Base-by-base conservation (phyloP, 2,113 vertebrate genomes). In the Speoplatyrhinus poulsoni region DNA sequence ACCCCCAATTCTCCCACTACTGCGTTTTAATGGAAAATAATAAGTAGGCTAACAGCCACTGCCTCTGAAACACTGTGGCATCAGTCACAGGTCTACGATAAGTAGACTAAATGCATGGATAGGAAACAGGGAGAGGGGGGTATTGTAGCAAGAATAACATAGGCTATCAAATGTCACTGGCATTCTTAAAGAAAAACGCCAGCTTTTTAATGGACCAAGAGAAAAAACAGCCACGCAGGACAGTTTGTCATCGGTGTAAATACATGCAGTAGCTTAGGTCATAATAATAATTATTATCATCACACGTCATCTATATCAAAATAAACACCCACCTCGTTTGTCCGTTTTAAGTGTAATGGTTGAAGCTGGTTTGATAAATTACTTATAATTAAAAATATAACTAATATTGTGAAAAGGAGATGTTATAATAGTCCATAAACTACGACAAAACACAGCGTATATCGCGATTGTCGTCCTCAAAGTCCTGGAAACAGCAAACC, bases 11-110 rank as follows among this genome's bases (percentile, higher is more conserved):
- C 36, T 41, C 36, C 36, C 36, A 5, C 36, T n/a, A 7, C n/a
- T 54, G 88, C 89, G 88, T 90, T 91, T 93, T 90, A 93, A 92
- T 92, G 87, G 89, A 92, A 92, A 93, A 92, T 26, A 26, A 84
- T n/a, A 70, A 89, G 90, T 19, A 19, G 19, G 19, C 19, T 19
- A 19, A 19, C 7, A 3, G n/a, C 54, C 17, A 17, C n/a, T 58
- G 56, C 17, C 56, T 19, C 6, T 19, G 16, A 19, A 17, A 6
- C 12, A 47, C 46, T 56, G 46, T n/a, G 46, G 71, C 67, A 59
- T 61, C 54, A 76, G 2, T 26, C 63, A 9, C n/a, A 17, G 15
- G 19, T 46, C 62, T 70, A 52, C 59, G 36, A 41, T 41, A n/a
- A 52, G 41, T 54, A 17, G 58, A 12, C 6, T 2, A 55, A 69